phyloP scores from a whole-genome alignment of 37 sponge, comb jelly and placozoan genomes.

The Chondrosia reniformis region DNA sequence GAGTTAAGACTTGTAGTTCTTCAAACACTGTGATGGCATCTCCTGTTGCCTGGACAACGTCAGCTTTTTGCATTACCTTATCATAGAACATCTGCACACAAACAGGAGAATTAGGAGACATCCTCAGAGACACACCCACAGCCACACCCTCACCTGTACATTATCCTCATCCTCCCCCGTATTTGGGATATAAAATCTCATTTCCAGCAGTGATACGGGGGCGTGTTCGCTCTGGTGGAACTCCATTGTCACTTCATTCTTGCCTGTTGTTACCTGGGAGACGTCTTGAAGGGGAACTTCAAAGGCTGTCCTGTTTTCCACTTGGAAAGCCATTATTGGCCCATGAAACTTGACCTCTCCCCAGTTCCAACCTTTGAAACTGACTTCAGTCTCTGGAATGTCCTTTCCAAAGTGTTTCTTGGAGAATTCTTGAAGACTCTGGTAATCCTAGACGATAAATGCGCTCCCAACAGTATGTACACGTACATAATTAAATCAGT shows the following conservation, averaged over 20 bases:
- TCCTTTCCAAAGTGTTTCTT: slow-evolving; percentile 59
- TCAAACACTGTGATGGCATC: slow-evolving; percentile 91
- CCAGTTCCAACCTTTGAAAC: slow-evolving; percentile 98
- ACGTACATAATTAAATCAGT: not conserved
- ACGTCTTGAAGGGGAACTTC: slow-evolving; percentile 92
- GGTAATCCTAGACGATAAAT: slow-evolving; percentile 64
- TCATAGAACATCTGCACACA: slow-evolving; percentile 67
- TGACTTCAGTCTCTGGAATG: slow-evolving; percentile 74
- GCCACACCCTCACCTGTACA: slow-evolving; percentile 23
- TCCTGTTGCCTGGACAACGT: slow-evolving; percentile 90
- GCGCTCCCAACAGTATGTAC: not conserved
- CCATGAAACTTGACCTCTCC: slow-evolving; percentile 81
- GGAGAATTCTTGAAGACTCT: slow-evolving; percentile 62
- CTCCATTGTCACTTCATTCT: slow-evolving; percentile 96
- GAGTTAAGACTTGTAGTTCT: slow-evolving; percentile 80
- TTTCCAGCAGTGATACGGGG: slow-evolving; percentile 87
- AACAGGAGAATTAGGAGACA: too few relatives aligned
- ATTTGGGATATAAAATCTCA: slow-evolving; percentile 92
- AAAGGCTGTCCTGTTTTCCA: slow-evolving; percentile 87
- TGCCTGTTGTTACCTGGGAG: slow-evolving; percentile 80
- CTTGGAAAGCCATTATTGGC: slow-evolving; percentile 79
- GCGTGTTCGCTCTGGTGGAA: slow-evolving; percentile 92
- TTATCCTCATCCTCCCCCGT: slow-evolving; percentile 37
- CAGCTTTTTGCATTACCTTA: slow-evolving; percentile 78
- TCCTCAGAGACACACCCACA: too few relatives aligned